phyloP scores from a whole-genome alignment of 64 coral and sea anemone species.

The Trachythela sp. region DNA sequence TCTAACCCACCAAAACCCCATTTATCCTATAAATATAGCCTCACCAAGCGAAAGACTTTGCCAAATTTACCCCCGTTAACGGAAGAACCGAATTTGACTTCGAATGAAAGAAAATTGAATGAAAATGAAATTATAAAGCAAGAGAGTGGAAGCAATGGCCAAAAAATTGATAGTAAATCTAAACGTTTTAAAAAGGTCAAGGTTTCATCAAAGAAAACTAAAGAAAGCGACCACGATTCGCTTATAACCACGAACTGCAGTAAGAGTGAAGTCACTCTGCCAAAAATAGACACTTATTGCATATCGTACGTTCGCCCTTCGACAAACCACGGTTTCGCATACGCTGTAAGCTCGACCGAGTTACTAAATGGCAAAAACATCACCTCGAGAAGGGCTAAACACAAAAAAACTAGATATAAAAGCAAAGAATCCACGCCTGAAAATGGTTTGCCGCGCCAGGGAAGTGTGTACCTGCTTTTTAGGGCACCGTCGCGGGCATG shows the following conservation, averaged over 20 bases:
- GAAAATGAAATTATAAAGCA: background rate
- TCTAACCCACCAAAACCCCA: background rate
- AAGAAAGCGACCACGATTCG: background rate
- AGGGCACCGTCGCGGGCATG: slow-evolving; percentile 1
- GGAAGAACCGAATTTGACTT: background rate
- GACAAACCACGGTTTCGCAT: background rate
- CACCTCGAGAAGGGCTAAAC: background rate
- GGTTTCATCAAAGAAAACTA: background rate
- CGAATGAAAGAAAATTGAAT: background rate
- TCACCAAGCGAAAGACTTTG: background rate
- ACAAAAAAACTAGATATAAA: background rate
- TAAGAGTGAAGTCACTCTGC: background rate
- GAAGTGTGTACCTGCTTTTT: background rate
- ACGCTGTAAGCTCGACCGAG: background rate
- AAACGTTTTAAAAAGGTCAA: background rate
- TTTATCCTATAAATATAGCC: background rate
- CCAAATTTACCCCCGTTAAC: background rate
- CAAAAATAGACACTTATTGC: slow-evolving; percentile 22
- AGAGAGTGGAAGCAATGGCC: background rate
- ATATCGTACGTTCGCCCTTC: background rate
- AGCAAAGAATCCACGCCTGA: background rate
- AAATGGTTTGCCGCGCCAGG: background rate
- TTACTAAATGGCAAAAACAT: background rate
- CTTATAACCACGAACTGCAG: background rate
- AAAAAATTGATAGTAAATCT: background rate